Conservation (phyloP, 2,113 vertebrate genomes). For the Crotalus tigris region DNA sequence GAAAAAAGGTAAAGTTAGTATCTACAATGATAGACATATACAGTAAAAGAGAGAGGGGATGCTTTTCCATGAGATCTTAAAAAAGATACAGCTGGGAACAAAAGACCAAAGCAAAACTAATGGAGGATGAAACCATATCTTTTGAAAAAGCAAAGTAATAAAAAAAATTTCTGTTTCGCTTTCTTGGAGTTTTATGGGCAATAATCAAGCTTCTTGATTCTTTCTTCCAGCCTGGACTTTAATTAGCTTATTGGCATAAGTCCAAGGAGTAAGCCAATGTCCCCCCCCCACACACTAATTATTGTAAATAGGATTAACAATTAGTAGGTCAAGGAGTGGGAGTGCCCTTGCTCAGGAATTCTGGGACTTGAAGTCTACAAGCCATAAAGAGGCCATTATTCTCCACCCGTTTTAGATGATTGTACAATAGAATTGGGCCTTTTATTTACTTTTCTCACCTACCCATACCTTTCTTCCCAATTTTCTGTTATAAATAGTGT, state of each 20-base stretch:
- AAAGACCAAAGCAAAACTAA: neutral
- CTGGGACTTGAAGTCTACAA: no score
- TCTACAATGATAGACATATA: neutral
- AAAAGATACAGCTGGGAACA: neutral
- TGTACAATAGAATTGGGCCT: neutral
- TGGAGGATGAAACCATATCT: neutral
- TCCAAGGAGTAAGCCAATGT: neutral
- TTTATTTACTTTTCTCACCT: neutral
- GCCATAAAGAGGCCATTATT: no score
- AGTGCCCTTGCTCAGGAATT: neutral
- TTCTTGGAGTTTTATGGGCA: slow-evolving; percentile 24
- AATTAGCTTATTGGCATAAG: slow-evolving; percentile 17
- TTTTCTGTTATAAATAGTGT: neutral
- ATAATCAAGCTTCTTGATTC: neutral
- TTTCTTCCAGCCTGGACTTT: slow-evolving; percentile 1
- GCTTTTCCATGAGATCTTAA: neutral
- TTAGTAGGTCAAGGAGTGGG: neutral
- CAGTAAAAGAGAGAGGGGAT: neutral
- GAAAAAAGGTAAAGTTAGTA: neutral
- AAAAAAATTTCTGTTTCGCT: slow-evolving; percentile 11
- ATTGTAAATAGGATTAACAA: neutral
- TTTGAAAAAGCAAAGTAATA: slow-evolving; percentile 23
- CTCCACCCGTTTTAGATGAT: neutral
- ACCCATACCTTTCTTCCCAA: neutral
- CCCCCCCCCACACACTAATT: neutral